Conservation (phyloP, 2,797 vertebrate species). For the Steatocranus sp. region DNA sequence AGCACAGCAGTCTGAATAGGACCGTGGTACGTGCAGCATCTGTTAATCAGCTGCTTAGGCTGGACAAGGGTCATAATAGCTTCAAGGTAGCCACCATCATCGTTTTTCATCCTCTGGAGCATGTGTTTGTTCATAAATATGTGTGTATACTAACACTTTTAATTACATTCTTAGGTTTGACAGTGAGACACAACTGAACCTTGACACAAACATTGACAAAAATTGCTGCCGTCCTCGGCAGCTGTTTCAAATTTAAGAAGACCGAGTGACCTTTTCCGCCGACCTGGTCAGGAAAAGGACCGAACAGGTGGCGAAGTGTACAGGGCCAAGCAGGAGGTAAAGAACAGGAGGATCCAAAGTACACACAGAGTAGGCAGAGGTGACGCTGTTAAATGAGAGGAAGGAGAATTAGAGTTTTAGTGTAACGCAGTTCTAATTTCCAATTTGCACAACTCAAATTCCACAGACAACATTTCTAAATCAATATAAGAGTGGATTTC, state of each 20-base stretch:
- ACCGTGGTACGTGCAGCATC: not conserved
- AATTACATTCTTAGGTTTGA: slow-evolving; percentile 25
- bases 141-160: not conserved
- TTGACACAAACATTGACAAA: not conserved
- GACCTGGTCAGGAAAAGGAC: not conserved
- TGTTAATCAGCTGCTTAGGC: slow-evolving; percentile 16
- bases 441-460: not conserved
- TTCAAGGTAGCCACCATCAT: not conserved
- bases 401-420: not conserved
- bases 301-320: slow-evolving; percentile 10
- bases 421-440: not conserved
- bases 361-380: slow-evolving; percentile 22
- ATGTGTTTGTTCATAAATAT: not conserved
- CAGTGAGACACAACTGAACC: slow-evolving; percentile 16
- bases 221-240: not conserved
- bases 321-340: slow-evolving; percentile 48
- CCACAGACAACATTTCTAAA: slow-evolving; percentile 30
- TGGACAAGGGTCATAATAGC: not conserved
- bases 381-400: slow-evolving; percentile 39
- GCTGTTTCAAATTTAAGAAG: slow-evolving; percentile 8
- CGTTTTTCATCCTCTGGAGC: not conserved
- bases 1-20: slow-evolving; percentile 8
- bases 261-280: slow-evolving; percentile 12
- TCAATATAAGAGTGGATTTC: slow-evolving; percentile 25
- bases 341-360: slow-evolving; percentile 28